Evolutionary conservation across 23 tunicate species (phyloP).

Genomic region (Halocynthia roretzi): DNA sequence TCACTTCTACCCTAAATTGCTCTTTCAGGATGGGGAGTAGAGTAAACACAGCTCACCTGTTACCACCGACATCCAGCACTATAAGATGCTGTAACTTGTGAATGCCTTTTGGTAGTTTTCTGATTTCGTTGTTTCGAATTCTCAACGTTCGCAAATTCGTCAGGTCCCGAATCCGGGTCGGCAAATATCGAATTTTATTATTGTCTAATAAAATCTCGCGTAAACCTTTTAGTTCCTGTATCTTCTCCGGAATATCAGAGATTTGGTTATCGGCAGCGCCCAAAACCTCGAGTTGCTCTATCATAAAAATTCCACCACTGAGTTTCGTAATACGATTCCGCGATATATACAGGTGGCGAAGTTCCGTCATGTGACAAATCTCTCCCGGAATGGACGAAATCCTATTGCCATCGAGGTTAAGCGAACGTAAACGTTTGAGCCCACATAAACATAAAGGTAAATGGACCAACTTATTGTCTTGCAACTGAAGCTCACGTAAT

Average conservation of each 20-base stretch:
- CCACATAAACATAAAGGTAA: slow-evolving; percentile 39
- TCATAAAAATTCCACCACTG: neutral
- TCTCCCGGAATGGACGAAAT: slow-evolving; percentile 3
- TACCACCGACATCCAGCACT: slow-evolving; percentile 62
- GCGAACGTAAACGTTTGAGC: neutral
- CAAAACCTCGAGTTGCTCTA: slow-evolving; percentile 26
- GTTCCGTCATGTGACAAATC: neutral
- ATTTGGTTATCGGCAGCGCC: slow-evolving; percentile 48
- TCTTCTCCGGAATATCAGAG: slow-evolving; percentile 37
- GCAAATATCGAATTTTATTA: slow-evolving; percentile 42
- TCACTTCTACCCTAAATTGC: neutral
- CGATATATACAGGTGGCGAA: slow-evolving; percentile 8
- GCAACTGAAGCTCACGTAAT: slow-evolving; percentile 53
- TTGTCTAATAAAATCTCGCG: slow-evolving; percentile 45
- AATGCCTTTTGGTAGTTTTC: slow-evolving; percentile 63
- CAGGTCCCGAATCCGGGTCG: slow-evolving; percentile 46
- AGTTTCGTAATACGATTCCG: neutral
- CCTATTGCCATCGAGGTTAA: slow-evolving; percentile 17
- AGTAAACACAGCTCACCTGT: slow-evolving; percentile 43
- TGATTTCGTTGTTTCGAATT: slow-evolving; percentile 56
- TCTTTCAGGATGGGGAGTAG: neutral
- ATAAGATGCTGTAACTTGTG: slow-evolving; percentile 43
- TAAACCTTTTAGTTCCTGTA: slow-evolving; percentile 30
- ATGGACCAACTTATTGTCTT: slow-evolving; percentile 34
- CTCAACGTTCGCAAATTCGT: slow-evolving; percentile 39